phyloP scores from a whole-genome alignment of 2,113 vertebrate species.

The Vombatus ursinus region DNA sequence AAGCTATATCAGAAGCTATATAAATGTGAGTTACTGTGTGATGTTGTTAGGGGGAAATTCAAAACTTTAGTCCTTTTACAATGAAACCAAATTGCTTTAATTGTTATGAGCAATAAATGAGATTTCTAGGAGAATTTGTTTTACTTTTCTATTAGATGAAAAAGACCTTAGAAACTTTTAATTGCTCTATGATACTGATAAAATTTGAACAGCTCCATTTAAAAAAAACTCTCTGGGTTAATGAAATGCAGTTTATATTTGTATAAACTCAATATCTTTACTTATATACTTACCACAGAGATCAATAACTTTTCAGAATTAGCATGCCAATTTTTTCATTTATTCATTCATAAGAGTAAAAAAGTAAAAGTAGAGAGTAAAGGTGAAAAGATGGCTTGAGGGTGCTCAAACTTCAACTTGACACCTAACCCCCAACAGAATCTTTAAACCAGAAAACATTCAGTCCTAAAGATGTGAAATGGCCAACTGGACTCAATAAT shows the following conservation, averaged over 20 bases:
- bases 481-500: too few species aligned
- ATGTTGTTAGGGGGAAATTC: background rate
- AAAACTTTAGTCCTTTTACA: background rate
- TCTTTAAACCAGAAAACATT: too few species aligned
- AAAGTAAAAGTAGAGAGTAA: too few species aligned
- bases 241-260: background rate
- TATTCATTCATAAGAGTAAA: too few species aligned
- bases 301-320: too few species aligned
- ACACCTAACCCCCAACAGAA: too few species aligned
- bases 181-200: background rate
- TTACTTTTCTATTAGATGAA: background rate
- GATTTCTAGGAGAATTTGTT: background rate
- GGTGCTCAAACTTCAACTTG: too few species aligned
- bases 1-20: too few species aligned
- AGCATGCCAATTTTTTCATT: too few species aligned
- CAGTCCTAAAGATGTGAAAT: too few species aligned
- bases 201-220: background rate
- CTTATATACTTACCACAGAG: too few species aligned
- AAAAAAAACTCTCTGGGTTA: background rate
- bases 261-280: background rate
- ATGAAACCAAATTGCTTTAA: background rate
- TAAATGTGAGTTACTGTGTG: background rate
- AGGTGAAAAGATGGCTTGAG: too few species aligned
- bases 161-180: background rate
- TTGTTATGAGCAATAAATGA: background rate